Base-by-base conservation (phyloP, 1,140 invertebrate genomes). In the Aporrectodea caliginosa region DNA sequence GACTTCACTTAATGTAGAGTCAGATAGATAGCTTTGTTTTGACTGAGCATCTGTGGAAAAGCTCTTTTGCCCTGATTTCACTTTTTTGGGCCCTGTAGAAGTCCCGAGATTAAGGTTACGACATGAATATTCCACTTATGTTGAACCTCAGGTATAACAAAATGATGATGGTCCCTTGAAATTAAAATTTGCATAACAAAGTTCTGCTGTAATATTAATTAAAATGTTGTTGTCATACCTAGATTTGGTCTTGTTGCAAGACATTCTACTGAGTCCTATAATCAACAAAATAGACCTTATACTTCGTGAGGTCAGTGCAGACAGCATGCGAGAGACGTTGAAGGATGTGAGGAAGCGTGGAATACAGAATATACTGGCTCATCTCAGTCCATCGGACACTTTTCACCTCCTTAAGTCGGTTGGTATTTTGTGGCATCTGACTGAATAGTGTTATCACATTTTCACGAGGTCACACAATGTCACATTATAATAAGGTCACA, bases 161-260 rank as follows among this genome's bases (percentile, higher is more conserved):
- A 58, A 58, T 58, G 22, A 58, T 58, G 22, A 58, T 58, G 22
- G 22, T 58, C 6, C 22, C 22, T 6, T 58, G 22, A 58, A 58
- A 22, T 22, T 22, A 12, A 22, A 58, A 58, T 58, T 58, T 12
- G n/a, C n/a, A n/a, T n/a, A n/a, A n/a, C n/a, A n/a, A n/a, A n/a
- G n/a, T n/a, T n/a, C n/a, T n/a, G n/a, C n/a, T n/a, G n/a, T n/a
- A n/a, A n/a, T n/a, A n/a, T n/a, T n/a, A n/a, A n/a, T n/a, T n/a
- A n/a, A n/a, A n/a, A n/a, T n/a, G n/a, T n/a, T n/a, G n/a, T n/a
- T 58, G 6, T 58, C 22, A 12, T 16, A 70, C 32, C 31, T 71
- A 79, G 78, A 79, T 75, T 71, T 79, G 16, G 30, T 79, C 27
- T 71, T 79, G 16, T 35, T 79, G 2, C 78, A 79, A 75, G 78